Evolutionary conservation across 2,113 vertebrate genomes (phyloP), one percentile per base, ranked within the genome.

Genomic region (Chloropsis hardwickii): DNA sequence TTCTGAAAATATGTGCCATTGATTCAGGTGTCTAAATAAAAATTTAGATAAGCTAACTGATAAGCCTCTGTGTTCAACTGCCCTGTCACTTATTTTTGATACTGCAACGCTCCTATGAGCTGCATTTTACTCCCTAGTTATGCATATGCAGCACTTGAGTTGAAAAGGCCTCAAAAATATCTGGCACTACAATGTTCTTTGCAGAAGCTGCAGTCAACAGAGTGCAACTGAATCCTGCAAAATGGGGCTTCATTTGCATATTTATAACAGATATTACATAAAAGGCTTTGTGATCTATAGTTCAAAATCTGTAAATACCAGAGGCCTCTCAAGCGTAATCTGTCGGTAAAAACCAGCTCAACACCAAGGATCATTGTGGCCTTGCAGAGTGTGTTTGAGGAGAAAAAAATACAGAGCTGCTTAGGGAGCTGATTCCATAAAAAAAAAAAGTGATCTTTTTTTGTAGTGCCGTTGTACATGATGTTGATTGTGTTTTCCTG

Each of bases 191-290:
- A 81, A 60, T 23, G 77, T 37, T 96, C 83, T 86, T 60, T 66
- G 72, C 61, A 81, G 83, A 94, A 89, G 56, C 33, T 88, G 76
- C 39, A 90, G 82, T 78, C 82, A 78, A 73, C 23, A 2, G 64
- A 93, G 67, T 83, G 83, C 76, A 95, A 88, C 72, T 64, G 51
- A 81, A 74, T 81, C 76, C 72, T 86, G 56, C 57, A 94, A 83
- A 96, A 94, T 37, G 35, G 44, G 35, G 24, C 27, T 90, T 71
- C 51, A 64, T 94, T 90, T 94, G 72, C 86, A 92, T 95, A 92
- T 83, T 93, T 83, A 91, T 67, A 91, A 78, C 60, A 93, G 39
- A 71, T 81, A 94, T 94, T 93, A 86, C 60, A 94, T 94, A 92
- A 95, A 92, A 78, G 56, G 31, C 80, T 94, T 94, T 90, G 65